Conservation (phyloP, 2,797 vertebrate genomes). For the Fistularia commersonii region DNA sequence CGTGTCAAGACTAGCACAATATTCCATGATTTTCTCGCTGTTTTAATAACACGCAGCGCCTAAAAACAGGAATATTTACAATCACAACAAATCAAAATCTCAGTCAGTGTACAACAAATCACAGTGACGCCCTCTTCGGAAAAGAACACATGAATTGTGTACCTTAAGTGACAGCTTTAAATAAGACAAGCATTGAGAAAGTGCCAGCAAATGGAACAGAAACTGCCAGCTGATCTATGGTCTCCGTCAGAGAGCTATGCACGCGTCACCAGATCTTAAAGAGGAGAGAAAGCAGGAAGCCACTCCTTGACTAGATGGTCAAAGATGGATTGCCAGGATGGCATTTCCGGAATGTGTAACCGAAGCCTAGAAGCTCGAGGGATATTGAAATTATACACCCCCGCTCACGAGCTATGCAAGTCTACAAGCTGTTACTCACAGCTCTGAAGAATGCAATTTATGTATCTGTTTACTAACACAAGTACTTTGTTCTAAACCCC, state of each 20-base stretch:
- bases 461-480: conserved; percentile 70
- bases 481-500: conserved; percentile 62
- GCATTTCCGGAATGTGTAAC: conserved; percentile 70
- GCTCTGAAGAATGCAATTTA: conserved; percentile 58
- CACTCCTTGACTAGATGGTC: conserved; percentile 40
- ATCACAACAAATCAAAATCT: background rate
- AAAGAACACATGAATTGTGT: conserved; percentile 8
- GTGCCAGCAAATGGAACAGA: conserved; percentile 20
- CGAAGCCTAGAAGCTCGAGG: conserved; percentile 52
- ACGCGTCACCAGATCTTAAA: conserved; percentile 28
- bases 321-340: conserved; percentile 45
- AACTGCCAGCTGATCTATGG: conserved; percentile 29
- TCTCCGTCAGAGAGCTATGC: conserved; percentile 19
- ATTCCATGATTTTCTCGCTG: background rate
- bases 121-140: background rate
- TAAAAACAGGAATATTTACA: background rate
- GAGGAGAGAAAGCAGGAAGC: conserved; percentile 40
- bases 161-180: conserved; percentile 25
- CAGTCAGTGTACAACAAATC: background rate
- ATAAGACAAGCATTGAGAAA: conserved; percentile 11
- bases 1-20: background rate
- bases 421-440: conserved; percentile 50
- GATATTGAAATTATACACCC: conserved; percentile 56
- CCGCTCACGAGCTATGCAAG: conserved; percentile 30
- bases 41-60: conserved; percentile 2